Conservation (phyloP, 2,888 invertebrate genomes). For the Micoletzkya japonica region DNA sequence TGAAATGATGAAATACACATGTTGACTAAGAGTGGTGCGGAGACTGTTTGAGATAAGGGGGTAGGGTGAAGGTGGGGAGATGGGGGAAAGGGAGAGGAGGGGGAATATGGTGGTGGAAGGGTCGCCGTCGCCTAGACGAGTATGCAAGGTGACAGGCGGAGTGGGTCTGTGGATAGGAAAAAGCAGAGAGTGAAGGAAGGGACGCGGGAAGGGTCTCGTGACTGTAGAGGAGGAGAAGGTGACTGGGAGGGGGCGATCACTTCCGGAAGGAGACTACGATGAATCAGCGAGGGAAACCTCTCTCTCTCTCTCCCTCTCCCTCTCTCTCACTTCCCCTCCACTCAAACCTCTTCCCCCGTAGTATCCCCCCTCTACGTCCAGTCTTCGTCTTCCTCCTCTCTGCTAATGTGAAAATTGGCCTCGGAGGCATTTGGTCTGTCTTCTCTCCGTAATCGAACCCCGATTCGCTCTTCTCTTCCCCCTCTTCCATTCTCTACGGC, state of each 20-base stretch:
- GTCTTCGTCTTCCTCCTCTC: constrained; percentile 6
- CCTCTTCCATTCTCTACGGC: background rate
- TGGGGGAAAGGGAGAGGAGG: too few relatives aligned
- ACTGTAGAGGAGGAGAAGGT: background rate
- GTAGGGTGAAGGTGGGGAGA: too few relatives aligned
- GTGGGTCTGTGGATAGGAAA: constrained; percentile 20
- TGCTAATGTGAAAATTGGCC: constrained; percentile 29
- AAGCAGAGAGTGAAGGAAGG: background rate
- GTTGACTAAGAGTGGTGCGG: too few relatives aligned
- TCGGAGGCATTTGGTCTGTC: constrained; percentile 29
- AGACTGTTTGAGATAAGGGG: too few relatives aligned
- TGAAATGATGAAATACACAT: too few relatives aligned
- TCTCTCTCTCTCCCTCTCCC: constrained; percentile 5
- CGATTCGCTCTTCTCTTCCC: background rate
- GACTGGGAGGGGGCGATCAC: constrained; percentile 9
- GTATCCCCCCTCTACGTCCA: constrained; percentile 2
- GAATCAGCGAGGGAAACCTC: background rate
- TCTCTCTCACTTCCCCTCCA: background rate
- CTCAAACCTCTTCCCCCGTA: background rate
- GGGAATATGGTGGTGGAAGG: too few relatives aligned
- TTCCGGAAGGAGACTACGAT: background rate
- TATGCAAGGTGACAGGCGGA: too few relatives aligned
- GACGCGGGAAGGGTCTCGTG: background rate
- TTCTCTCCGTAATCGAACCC: constrained; percentile 11
- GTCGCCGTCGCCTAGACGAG: too few relatives aligned